These are phyloP conservation scores for Branchellion lobata DNA, from an alignment of 2,888 invertebrate genomes.

Conservation along the genomic window DNA sequence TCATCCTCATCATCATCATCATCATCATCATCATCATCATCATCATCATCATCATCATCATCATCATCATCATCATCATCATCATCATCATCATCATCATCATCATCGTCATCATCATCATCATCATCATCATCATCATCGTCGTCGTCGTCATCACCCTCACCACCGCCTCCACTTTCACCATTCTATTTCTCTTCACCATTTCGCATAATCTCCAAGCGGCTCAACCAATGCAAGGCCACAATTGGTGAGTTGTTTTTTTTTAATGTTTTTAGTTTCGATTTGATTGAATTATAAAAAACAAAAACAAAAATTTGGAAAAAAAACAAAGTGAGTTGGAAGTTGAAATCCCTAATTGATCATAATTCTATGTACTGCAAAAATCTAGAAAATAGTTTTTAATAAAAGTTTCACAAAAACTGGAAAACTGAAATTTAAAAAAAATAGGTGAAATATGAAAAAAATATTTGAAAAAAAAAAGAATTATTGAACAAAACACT, in stretches of 20 bases:
- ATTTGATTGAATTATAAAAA: no score
- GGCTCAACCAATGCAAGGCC: not conserved
- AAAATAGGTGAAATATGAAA: no score
- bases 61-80: conserved; percentile 25
- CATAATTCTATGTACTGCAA: no score
- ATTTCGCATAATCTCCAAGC: not conserved
- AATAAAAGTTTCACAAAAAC: no score
- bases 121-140: conserved; percentile 30
- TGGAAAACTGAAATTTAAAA: no score
- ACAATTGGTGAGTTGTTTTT: not conserved
- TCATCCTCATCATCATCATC: conserved; percentile 30
- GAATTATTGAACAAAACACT: no score
- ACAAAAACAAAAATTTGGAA: no score
- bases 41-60: conserved; percentile 17
- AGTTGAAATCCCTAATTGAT: no score
- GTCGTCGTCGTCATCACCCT: not conserved
- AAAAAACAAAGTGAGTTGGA: no score
- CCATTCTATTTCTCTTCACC: not conserved
- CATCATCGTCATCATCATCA: conserved; percentile 22
- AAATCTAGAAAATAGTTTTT: no score
- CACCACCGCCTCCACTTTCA: not conserved
- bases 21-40: conserved; percentile 21
- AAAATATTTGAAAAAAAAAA: no score
- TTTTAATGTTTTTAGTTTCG: no score
- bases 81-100: conserved; percentile 20